These are phyloP conservation scores for Parasteatoda lunata DNA, from an alignment of 2,888 invertebrate species.

Conservation along the genomic window DNA sequence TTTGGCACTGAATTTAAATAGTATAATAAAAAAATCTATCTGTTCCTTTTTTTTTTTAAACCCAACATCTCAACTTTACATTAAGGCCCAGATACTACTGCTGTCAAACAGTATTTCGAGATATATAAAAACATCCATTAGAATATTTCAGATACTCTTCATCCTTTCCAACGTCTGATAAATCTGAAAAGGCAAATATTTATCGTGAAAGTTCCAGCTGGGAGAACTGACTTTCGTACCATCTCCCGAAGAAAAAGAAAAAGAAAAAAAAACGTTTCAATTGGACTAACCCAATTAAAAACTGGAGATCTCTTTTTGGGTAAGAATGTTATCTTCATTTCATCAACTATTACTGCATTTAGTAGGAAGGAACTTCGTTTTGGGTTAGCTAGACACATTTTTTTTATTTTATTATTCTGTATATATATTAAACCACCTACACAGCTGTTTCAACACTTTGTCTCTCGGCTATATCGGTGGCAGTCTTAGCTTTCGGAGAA, in stretches of 20 bases:
- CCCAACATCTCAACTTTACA: constrained; percentile 13
- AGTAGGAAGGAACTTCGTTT: background rate
- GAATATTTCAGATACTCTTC: background rate
- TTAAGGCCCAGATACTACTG: constrained; percentile 41
- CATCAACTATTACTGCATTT: background rate
- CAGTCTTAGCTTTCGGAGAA: constrained; percentile 14
- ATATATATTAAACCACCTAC: background rate
- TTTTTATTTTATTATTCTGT: background rate
- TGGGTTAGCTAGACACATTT: background rate
- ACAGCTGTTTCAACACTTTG: background rate
- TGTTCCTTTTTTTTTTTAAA: background rate
- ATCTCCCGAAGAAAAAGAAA: background rate
- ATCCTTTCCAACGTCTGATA: constrained; percentile 1
- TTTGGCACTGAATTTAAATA: background rate
- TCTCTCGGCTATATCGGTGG: constrained; percentile 48
- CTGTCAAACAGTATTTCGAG: constrained; percentile 18
- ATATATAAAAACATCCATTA: constrained; percentile 13
- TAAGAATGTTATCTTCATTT: background rate
- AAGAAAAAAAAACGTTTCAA: background rate
- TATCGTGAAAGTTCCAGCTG: background rate
- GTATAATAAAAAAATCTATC: background rate
- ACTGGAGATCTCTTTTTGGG: background rate
- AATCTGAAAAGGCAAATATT: background rate
- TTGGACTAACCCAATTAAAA: background rate
- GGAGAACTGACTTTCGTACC: background rate